phyloP scores from a whole-genome alignment of 2,113 vertebrate species.

The Ceyx melanurus region DNA sequence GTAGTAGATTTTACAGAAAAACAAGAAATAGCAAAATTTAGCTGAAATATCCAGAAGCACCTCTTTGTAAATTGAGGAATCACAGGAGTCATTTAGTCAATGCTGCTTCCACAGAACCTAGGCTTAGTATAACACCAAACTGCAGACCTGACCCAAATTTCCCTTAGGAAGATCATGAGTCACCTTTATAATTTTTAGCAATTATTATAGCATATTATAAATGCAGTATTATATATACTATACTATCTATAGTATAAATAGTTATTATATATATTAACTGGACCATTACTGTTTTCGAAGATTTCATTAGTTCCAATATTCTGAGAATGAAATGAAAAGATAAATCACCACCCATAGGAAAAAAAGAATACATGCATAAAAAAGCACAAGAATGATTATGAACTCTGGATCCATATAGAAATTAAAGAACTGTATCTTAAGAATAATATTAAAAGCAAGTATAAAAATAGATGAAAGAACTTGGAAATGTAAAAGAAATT shows the following conservation, averaged over 20 bases:
- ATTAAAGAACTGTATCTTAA: neutral
- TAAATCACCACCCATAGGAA: neutral
- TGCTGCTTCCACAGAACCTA: neutral
- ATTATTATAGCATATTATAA: neutral
- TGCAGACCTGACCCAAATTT: neutral
- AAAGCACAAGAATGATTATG: neutral
- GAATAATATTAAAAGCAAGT: neutral
- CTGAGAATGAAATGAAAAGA: neutral
- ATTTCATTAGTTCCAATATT: neutral
- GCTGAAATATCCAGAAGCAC: neutral
- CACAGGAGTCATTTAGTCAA: neutral
- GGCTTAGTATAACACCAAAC: neutral
- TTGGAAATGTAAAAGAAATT: neutral
- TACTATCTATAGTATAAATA: too few species aligned
- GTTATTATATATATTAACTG: fast-evolving
- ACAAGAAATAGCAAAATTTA: neutral
- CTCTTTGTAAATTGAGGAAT: neutral
- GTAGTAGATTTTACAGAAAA: neutral
- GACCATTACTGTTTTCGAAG: neutral
- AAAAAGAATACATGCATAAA: neutral
- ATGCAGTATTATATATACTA: neutral
- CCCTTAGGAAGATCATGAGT: neutral
- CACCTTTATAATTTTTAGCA: neutral
- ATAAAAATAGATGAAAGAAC: neutral
- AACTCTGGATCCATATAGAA: neutral